Evolutionary conservation across 2,888 invertebrate genomes (phyloP).

Genomic region (Mythimna ferrago): DNA sequence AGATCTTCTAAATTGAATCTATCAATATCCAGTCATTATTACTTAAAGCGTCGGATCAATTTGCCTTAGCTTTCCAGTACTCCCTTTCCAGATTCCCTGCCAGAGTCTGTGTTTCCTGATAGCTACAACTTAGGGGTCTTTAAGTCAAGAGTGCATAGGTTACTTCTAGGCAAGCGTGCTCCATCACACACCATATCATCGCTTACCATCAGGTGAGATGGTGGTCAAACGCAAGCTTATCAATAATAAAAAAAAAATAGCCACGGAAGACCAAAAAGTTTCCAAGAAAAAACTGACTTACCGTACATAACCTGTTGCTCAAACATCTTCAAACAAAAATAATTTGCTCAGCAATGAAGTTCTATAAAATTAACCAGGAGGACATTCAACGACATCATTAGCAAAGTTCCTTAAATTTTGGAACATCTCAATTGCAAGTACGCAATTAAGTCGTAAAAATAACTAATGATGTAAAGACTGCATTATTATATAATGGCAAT

Average conservation of each 20-base stretch:
- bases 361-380: not conserved
- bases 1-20: not conserved
- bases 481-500: slow-evolving; percentile 65
- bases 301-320: not conserved
- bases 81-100: no score
- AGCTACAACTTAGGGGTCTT: no score
- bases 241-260: no score
- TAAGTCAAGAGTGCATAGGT: no score
- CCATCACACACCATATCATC: no score
- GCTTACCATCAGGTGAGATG: no score
- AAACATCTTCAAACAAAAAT: not conserved
- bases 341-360: not conserved
- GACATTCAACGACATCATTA: slow-evolving; percentile 17
- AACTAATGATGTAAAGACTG: slow-evolving; percentile 49
- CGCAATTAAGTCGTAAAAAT: slow-evolving; percentile 56
- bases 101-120: no score
- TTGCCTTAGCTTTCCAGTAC: not conserved
- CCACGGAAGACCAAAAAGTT: not conserved
- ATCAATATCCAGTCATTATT: not conserved
- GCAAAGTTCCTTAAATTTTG: slow-evolving; percentile 24
- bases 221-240: no score
- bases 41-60: no score
- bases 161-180: no score
- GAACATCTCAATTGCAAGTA: slow-evolving; percentile 45
- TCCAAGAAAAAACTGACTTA: not conserved